A percentile compares a stretch with the other conserved stretches of the same genome.
These are phyloP conservation scores for Enteromius treurensis DNA, from an alignment of 2,797 vertebrate species.

Conservation along the genomic window DNA sequence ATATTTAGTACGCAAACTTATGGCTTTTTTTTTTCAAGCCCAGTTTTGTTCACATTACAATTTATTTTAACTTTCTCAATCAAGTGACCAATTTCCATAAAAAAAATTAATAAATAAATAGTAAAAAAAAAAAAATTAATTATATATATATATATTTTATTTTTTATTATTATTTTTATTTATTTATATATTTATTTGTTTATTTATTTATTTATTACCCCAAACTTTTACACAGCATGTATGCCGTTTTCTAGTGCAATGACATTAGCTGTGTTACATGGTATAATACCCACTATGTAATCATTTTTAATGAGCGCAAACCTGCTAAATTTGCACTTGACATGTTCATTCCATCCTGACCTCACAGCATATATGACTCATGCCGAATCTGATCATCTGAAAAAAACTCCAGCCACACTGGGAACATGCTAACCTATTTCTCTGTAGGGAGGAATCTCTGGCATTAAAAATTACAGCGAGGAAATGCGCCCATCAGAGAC, in stretches of 20 bases:
- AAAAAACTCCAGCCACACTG: slow-evolving; percentile 42
- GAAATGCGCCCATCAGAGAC: slow-evolving; percentile 27
- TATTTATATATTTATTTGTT: too few species aligned
- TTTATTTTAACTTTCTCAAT: neutral
- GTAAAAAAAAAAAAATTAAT: too few species aligned
- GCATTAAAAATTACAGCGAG: slow-evolving; percentile 33
- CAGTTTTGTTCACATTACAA: neutral
- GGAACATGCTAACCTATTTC: slow-evolving; percentile 28
- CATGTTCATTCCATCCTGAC: slow-evolving; percentile 36
- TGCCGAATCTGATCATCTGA: slow-evolving; percentile 45
- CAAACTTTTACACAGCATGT: neutral
- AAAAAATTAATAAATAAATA: too few species aligned
- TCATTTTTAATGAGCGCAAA: neutral
- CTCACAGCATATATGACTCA: slow-evolving; percentile 34
- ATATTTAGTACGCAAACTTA: neutral
- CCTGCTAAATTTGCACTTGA: slow-evolving; percentile 38
- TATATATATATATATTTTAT: too few species aligned
- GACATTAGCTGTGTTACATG: neutral
- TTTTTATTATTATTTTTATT: too few species aligned
- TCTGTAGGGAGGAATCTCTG: slow-evolving; percentile 36
- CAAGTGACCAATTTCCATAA: neutral
- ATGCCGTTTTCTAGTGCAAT: neutral
- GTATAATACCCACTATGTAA: neutral
- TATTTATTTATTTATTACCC: too few species aligned
- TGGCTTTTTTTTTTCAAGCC: neutral